Evolutionary conservation across 1,140 invertebrate species (phyloP), one percentile per base, ranked within the genome.

Genomic region (Drosophila pectinifera): DNA sequence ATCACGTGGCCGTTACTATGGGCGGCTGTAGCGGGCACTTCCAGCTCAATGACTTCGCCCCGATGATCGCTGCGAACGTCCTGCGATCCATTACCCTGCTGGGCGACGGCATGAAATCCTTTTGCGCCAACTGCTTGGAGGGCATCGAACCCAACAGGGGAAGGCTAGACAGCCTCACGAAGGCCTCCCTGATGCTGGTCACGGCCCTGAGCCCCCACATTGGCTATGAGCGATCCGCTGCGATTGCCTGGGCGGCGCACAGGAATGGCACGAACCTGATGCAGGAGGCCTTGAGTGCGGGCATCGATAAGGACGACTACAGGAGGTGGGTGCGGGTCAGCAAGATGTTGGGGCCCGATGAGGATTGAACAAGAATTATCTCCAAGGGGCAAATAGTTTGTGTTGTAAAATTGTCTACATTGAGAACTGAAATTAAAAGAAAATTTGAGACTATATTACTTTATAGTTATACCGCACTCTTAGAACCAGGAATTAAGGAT

Each of bases 31-130:
- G 98, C 86, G 99, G 99, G 0, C 98, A 99, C 92, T 99, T 99
- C 93, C 98, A 99, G 93, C 94, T 99, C 0, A 99, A 99, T 93
- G 98, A 99, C 1, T 99, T 99, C 93, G 99, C 99, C 92, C 98
- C 99, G 4, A 94, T 99, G 93, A 99, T 99, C 57, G 97, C 98
- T 1, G 94, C 97, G 0, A 99, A 99, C 93, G 96, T 99, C 8
- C 92, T 99, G 28, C 94, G 96, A 64, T 99, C 99, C 4, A 96
- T 98, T 16, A 94, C 96, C 18, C 93, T 99, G 0, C 92, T 99
- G 11, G 96, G 96, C 73, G 98, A 99, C 92, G 95, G 96, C 41
- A 94, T 94, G 75, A 93, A 95, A 18, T 95, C 96, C 2, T 99
- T 99, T 92, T 96, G 97, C n/a, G 95, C 95, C 55, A 97, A 99